phyloP scores from a whole-genome alignment of 1,140 invertebrate species.

The Drosophila littoralis region DNA sequence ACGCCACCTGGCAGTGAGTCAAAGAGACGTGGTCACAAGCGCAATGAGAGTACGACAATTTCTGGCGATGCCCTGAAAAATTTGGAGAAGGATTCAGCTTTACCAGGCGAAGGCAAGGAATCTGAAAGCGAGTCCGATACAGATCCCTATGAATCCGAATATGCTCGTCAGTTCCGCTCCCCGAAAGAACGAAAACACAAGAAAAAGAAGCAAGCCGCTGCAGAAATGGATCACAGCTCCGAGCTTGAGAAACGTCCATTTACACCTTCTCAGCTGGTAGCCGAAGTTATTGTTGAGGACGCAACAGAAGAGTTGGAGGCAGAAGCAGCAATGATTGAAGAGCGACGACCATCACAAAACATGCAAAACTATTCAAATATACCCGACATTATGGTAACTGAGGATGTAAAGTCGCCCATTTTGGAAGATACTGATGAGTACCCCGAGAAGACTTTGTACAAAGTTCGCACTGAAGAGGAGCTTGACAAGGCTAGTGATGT shows the following conservation, averaged over 20 bases:
- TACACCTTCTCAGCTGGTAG: conserved; percentile 78
- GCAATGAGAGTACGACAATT: conserved; percentile 86
- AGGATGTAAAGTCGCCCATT: conserved; percentile 85
- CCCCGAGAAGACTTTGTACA: conserved; percentile 75
- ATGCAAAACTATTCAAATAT: conserved; percentile 85
- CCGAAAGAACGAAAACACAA: conserved; percentile 78
- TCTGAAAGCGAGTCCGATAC: conserved; percentile 83
- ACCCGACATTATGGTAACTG: conserved; percentile 89
- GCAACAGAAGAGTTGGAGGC: conserved; percentile 86
- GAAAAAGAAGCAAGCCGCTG: conserved; percentile 76
- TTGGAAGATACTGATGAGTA: conserved; percentile 65
- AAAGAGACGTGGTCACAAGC: conserved; percentile 85
- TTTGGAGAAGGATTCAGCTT: conserved; percentile 62
- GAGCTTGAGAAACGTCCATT: conserved; percentile 80
- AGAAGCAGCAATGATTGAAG: conserved; percentile 84
- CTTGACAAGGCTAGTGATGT: conserved; percentile 72
- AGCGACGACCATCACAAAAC: conserved; percentile 79
- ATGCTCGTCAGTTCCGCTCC: conserved; percentile 78
- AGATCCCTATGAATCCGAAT: conserved; percentile 83
- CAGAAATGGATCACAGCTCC: conserved; percentile 77
- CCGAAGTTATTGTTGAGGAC: conserved; percentile 86
- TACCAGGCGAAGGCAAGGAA: conserved; percentile 72
- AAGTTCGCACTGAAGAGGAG: conserved; percentile 79
- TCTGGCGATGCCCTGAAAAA: conserved; percentile 72
- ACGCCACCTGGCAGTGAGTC: conserved; percentile 86